Base-by-base conservation (phyloP, 64 coral and sea anemone genomes). In the Montipora sp. region DNA sequence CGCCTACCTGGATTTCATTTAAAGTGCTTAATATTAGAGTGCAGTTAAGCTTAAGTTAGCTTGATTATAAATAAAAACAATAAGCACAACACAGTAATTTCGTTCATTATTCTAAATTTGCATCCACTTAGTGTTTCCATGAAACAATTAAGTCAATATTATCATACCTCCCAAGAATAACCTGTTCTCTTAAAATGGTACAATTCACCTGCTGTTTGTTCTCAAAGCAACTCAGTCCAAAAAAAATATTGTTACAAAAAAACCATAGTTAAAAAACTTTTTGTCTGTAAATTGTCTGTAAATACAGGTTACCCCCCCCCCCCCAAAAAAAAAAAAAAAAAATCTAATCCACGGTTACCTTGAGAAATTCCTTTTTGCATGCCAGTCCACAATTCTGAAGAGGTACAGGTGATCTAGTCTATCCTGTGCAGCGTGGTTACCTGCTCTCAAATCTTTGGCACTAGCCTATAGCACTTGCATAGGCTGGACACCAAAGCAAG, bases 311-410 rank as follows among this genome's bases (percentile, higher is more conserved):
- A 63, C 10, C 59, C 13, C 1, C 27, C 27, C 27, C 27, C 27
- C 27, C 27, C 27, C 27, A 36, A 36, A 36, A 57, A 57, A 57
- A 57, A 11, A 57, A 63, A 63, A 63, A 63, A 63, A 5, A 63
- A 63, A 63, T 63, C 60, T 63, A 19, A 63, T 12, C 60, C 60
- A 63, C 13, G 9, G 60, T 63, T 63, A 63, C 60, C 60, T 13
- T 63, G 14, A 63, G 60, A 63, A 63, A 63, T 12, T 63, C 59
- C 59, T 63, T 78, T 93, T 93, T 0, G 76, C 21, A 43, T 93
- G 66, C 92, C 92, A 93, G n/a, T 88, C 92, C 5, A 89, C 92
- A 88, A 93, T 93, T 7, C 65, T 71, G 36, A 80, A 74, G 0
- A 63, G 85, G 16, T 93, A 93, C 7, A 93, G 20, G 18, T 93